phyloP scores from a whole-genome alignment of 2,113 vertebrate species.

The Chionis minor region DNA sequence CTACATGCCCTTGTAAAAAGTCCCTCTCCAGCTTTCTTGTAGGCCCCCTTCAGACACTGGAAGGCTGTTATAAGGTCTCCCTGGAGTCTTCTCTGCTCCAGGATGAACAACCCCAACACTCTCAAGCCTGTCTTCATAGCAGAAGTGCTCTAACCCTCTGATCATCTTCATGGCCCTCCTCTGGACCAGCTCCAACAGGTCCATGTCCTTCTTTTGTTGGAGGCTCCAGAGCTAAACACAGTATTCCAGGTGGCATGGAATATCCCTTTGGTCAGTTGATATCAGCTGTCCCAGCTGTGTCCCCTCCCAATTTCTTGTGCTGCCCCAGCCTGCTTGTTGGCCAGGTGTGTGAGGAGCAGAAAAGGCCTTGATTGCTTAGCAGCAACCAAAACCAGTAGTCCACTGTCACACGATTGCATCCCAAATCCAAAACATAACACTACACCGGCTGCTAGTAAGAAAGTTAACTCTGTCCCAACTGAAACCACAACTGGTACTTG shows the following conservation, averaged over 20 bases:
- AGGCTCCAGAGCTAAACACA: no score
- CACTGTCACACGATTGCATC: background rate
- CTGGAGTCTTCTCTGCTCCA: no score
- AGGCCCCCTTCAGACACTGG: no score
- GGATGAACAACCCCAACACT: no score
- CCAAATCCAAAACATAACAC: background rate
- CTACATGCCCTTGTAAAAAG: no score
- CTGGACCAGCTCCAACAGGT: no score
- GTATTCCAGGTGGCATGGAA: background rate
- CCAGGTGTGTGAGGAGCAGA: background rate
- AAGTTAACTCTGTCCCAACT: background rate
- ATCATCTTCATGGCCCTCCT: no score
- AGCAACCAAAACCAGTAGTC: background rate
- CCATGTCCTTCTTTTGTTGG: no score
- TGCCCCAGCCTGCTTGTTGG: background rate
- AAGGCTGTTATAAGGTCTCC: no score
- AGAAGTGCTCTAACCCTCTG: no score
- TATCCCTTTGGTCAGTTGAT: background rate
- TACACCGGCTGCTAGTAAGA: background rate
- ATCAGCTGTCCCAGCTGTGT: background rate
- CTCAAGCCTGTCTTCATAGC: no score
- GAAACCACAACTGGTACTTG: background rate
- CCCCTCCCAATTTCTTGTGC: background rate
- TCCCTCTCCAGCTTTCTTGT: no score
- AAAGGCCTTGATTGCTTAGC: background rate